Conservation (phyloP, 2,888 invertebrate genomes). For the Agrilus biguttatus region DNA sequence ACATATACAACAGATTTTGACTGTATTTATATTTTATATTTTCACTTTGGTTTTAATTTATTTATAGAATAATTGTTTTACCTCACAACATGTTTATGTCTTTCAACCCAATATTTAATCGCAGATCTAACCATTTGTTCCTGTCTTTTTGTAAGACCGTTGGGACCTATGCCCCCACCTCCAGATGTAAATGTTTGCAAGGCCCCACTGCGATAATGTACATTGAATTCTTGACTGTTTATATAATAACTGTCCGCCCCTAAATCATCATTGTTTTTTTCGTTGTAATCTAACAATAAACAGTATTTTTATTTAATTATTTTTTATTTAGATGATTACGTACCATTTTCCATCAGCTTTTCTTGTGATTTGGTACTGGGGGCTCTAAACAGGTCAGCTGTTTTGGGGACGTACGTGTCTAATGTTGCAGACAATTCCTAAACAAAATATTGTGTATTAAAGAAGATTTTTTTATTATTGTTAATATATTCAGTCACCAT, state of each 20-base stretch:
- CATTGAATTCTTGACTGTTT: slow-evolving; percentile 64
- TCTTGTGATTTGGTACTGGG: slow-evolving; percentile 32
- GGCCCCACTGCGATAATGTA: slow-evolving; percentile 53
- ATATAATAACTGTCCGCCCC: slow-evolving; percentile 64
- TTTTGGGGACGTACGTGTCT: slow-evolving; percentile 62
- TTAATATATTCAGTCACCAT: slow-evolving; percentile 43
- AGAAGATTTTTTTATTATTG: background rate
- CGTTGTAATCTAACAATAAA: slow-evolving; percentile 22
- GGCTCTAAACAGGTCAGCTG: slow-evolving; percentile 53
- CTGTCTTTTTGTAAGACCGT: slow-evolving; percentile 68
- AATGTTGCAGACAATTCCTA: slow-evolving; percentile 63
- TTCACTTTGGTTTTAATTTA: too few relatives aligned
- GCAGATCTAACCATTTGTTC: slow-evolving; percentile 74
- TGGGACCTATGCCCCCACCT: slow-evolving; percentile 49
- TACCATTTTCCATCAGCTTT: slow-evolving; percentile 21
- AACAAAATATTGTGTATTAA: slow-evolving; percentile 6
- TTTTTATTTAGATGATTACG: too few relatives aligned
- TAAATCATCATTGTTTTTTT: slow-evolving; percentile 36
- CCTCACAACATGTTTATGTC: slow-evolving; percentile 81
- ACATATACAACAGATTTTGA: too few relatives aligned
- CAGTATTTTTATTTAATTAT: background rate
- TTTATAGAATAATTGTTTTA: slow-evolving; percentile 23
- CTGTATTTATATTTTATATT: too few relatives aligned
- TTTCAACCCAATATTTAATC: slow-evolving; percentile 81
- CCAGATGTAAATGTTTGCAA: slow-evolving; percentile 44